Evolutionary conservation across 2,888 invertebrate genomes (phyloP).

Genomic region (Halocaridina rubra): DNA sequence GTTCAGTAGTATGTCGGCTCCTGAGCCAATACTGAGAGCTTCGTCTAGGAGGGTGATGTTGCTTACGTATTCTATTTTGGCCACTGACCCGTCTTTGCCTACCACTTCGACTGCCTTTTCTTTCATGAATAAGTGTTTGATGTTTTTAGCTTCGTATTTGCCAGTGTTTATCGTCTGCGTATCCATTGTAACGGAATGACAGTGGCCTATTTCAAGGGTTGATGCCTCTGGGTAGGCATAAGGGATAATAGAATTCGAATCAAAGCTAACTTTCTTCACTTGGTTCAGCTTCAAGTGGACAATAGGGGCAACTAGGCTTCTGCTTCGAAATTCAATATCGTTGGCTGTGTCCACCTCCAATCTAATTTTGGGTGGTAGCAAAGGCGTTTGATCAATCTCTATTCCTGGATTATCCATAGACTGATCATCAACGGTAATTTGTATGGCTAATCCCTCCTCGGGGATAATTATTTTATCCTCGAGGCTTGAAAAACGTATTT

Average conservation of each 20-base stretch:
- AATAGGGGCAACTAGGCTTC: constrained; percentile 10
- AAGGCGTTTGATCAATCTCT: background rate
- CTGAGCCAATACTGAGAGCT: background rate
- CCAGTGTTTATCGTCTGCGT: background rate
- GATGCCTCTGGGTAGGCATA: background rate
- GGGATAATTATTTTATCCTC: background rate
- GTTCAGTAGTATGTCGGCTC: background rate
- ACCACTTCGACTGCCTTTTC: background rate
- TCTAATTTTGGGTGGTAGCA: background rate
- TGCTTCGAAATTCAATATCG: background rate
- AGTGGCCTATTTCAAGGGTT: background rate
- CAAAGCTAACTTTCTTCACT: background rate
- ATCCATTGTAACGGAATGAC: background rate
- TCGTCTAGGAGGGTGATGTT: background rate
- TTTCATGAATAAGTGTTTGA: background rate
- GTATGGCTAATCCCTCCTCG: background rate
- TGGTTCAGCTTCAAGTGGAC: background rate
- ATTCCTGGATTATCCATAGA: background rate
- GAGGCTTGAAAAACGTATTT: background rate
- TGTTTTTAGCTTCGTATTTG: background rate
- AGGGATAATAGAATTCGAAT: background rate
- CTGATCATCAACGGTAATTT: background rate
- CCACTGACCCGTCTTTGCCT: background rate
- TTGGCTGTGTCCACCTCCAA: background rate
- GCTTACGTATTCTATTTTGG: background rate